A percentile compares a stretch with the other conserved stretches of the same genome.
Conservation (phyloP, 2,113 vertebrate genomes). For the Rostratula benghalensis region DNA sequence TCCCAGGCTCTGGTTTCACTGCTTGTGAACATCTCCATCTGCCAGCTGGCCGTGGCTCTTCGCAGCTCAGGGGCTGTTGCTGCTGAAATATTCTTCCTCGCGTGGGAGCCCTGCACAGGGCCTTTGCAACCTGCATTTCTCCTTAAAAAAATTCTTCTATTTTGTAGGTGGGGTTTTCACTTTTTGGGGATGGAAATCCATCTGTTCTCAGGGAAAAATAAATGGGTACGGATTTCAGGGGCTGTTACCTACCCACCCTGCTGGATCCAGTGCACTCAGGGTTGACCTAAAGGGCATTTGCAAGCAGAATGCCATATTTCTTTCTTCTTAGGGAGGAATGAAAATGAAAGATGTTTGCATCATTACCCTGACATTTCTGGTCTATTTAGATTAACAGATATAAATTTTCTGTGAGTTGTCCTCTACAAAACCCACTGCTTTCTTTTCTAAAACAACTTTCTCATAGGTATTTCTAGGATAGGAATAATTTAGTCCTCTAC, state of each 20-base stretch:
- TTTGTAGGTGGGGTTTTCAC: background rate
- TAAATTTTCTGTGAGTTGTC: background rate
- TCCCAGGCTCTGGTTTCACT: background rate
- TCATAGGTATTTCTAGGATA: background rate
- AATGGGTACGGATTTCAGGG: rapidly evolving
- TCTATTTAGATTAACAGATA: background rate
- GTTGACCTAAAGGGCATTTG: background rate
- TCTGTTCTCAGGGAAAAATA: background rate
- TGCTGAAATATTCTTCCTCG: background rate
- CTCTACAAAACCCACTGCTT: background rate
- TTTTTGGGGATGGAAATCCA: background rate
- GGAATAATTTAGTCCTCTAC: background rate
- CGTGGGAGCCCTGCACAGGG: background rate
- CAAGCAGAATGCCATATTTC: background rate
- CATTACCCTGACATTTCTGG: background rate
- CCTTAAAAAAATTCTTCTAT: background rate
- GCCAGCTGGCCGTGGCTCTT: background rate
- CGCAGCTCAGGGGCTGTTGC: background rate
- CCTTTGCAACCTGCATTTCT: background rate
- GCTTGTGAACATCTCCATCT: background rate
- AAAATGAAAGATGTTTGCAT: background rate
- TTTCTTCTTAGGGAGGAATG: background rate
- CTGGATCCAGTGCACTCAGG: rapidly evolving
- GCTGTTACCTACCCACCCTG: rapidly evolving
- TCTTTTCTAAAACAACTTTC: background rate